Conservation (phyloP, 2,888 invertebrate genomes). For the Xylota segnis region DNA sequence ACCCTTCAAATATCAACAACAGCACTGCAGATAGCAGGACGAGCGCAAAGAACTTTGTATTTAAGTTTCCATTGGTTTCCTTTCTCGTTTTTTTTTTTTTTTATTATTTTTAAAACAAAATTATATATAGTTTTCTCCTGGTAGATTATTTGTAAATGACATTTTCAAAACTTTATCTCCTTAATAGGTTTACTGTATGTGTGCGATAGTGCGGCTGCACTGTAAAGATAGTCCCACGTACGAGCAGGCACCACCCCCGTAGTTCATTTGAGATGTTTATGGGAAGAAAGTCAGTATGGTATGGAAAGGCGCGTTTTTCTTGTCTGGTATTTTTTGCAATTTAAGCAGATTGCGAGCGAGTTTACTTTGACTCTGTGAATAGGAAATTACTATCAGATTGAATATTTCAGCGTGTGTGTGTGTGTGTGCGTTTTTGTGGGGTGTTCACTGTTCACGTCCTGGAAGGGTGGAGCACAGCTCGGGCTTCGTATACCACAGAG, state of each 20-base stretch:
- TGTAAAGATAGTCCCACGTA: constrained; percentile 8
- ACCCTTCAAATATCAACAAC: constrained; percentile 26
- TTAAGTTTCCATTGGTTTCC: constrained; percentile 19
- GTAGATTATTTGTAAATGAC: constrained; percentile 59
- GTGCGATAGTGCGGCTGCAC: constrained; percentile 25
- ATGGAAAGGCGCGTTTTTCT: background rate
- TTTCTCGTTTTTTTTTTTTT: background rate
- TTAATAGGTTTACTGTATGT: constrained; percentile 40
- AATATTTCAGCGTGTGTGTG: constrained; percentile 10
- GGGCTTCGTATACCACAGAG: background rate
- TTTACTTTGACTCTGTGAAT: constrained; percentile 52
- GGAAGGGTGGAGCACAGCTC: background rate
- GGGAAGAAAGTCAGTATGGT: constrained; percentile 9
- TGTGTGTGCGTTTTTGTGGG: background rate
- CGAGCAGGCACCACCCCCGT: background rate
- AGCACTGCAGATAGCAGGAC: constrained; percentile 35
- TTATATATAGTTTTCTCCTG: background rate
- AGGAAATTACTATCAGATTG: constrained; percentile 47
- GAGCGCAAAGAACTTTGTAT: constrained; percentile 5
- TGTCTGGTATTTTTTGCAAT: constrained; percentile 22
- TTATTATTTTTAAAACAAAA: background rate
- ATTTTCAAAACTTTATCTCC: constrained; percentile 49
- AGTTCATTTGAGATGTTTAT: constrained; percentile 32
- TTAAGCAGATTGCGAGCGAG: constrained; percentile 39
- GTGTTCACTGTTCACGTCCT: background rate